A percentile compares a stretch with the other conserved stretches of the same genome.
These are phyloP conservation scores for Coracias cyanogaster DNA, from an alignment of 2,797 vertebrate genomes.

Conservation along the genomic window DNA sequence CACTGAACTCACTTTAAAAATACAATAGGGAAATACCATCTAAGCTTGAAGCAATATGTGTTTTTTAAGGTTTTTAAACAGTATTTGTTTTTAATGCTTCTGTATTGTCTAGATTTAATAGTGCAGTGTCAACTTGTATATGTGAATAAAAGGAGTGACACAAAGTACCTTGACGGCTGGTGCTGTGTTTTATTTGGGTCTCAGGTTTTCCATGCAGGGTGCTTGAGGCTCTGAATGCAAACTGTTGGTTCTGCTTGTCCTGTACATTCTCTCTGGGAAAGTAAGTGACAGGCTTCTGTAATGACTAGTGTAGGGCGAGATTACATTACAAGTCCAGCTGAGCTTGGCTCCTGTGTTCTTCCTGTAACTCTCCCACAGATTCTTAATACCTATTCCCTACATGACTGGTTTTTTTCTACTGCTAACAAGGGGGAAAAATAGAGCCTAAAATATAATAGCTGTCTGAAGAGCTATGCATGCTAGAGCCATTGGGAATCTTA, in stretches of 20 bases:
- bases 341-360: background rate
- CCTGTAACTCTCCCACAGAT: background rate
- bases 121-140: constrained; percentile 44
- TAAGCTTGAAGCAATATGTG: constrained; percentile 67
- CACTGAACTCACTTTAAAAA: constrained; percentile 72
- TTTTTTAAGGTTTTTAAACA: constrained; percentile 69
- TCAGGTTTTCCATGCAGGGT: background rate
- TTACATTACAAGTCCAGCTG: background rate
- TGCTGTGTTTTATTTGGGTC: background rate
- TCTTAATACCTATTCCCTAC: background rate
- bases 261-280: background rate
- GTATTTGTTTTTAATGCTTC: constrained; percentile 68
- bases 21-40: constrained; percentile 33
- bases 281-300: background rate
- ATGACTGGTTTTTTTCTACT: background rate
- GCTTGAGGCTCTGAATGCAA: background rate
- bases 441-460: background rate
- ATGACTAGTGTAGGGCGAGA: background rate
- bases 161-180: background rate
- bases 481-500: background rate
- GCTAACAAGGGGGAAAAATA: background rate
- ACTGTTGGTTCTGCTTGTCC: background rate
- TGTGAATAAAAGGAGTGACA: constrained; percentile 71
- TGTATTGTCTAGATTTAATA: constrained; percentile 64
- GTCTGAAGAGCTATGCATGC: background rate